Percentiles rank a stretch among this genome's conserved stretches.
These are phyloP conservation scores for Circaetus gallicus DNA, from an alignment of 2,113 vertebrate genomes.

Conservation along the genomic window DNA sequence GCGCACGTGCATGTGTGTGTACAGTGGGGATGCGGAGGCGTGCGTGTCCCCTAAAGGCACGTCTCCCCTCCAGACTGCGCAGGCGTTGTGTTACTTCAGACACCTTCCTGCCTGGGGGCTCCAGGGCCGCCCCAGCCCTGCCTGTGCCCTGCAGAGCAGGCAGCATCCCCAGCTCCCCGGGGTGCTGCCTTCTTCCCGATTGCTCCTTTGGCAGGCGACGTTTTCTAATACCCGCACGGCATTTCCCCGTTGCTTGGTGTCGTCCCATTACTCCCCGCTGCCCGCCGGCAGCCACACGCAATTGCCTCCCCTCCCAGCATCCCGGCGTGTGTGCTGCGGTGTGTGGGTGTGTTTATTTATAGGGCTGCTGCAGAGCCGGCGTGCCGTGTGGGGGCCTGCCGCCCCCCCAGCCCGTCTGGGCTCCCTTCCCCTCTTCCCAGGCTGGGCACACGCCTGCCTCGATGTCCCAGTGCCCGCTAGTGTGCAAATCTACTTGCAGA, in stretches of 20 bases:
- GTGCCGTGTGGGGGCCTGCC: background rate
- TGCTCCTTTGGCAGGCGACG: background rate
- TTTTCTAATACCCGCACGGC: background rate
- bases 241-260: background rate
- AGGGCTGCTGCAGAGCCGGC: background rate
- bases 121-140: background rate
- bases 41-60: fast-evolving
- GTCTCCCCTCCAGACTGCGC: background rate
- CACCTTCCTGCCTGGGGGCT: background rate
- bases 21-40: fast-evolving
- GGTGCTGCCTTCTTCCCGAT: background rate
- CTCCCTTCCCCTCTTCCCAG: background rate
- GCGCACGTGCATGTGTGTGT: fast-evolving
- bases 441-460: fast-evolving
- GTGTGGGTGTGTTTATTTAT: slow-evolving; percentile 20
- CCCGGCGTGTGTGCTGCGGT: background rate
- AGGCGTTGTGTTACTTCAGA: background rate
- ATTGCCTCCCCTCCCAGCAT: background rate
- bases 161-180: background rate
- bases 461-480: fast-evolving
- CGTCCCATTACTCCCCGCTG: background rate
- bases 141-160: background rate
- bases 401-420: background rate
- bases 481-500: background rate
- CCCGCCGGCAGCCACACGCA: fast-evolving